Evolutionary conservation across 2,888 invertebrate genomes (phyloP).

Genomic region (Iselma pallidipennis): DNA sequence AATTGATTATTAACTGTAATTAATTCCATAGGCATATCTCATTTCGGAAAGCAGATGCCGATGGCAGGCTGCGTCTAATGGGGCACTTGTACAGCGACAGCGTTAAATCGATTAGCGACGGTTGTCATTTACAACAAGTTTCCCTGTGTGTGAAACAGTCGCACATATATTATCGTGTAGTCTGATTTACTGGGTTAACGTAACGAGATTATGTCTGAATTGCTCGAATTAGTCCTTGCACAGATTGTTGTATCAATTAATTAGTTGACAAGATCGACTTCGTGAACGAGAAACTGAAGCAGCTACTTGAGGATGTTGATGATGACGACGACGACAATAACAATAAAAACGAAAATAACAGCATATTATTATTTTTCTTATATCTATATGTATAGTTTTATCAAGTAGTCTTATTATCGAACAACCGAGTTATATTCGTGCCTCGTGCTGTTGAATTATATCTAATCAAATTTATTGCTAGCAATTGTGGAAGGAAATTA

Average conservation of each 20-base stretch:
- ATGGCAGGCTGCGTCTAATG: slow-evolving; percentile 48
- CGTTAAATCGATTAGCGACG: slow-evolving; percentile 47
- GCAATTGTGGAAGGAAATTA: slow-evolving; percentile 24
- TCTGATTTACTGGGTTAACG: slow-evolving; percentile 34
- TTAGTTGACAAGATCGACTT: slow-evolving; percentile 23
- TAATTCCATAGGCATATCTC: slow-evolving; percentile 45
- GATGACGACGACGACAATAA: not conserved
- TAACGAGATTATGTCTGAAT: slow-evolving; percentile 33
- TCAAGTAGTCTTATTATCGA: no score
- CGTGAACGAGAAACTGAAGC: not conserved
- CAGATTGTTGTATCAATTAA: slow-evolving; percentile 34
- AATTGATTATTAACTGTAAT: slow-evolving; percentile 47
- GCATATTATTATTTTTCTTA: no score
- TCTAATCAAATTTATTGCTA: slow-evolving; percentile 21
- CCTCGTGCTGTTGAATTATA: slow-evolving; percentile 19
- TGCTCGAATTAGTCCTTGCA: slow-evolving; percentile 32
- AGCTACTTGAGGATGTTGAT: not conserved
- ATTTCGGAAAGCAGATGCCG: slow-evolving; percentile 44
- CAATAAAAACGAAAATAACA: no score
- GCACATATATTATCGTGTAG: slow-evolving; percentile 34
- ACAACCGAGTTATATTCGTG: slow-evolving; percentile 18
- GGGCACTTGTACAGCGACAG: slow-evolving; percentile 43
- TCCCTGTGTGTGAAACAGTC: slow-evolving; percentile 34
- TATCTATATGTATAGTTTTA: no score
- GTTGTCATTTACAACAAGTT: slow-evolving; percentile 47